Base-by-base conservation (phyloP, 1,140 invertebrate genomes). In the Ips typographus region DNA sequence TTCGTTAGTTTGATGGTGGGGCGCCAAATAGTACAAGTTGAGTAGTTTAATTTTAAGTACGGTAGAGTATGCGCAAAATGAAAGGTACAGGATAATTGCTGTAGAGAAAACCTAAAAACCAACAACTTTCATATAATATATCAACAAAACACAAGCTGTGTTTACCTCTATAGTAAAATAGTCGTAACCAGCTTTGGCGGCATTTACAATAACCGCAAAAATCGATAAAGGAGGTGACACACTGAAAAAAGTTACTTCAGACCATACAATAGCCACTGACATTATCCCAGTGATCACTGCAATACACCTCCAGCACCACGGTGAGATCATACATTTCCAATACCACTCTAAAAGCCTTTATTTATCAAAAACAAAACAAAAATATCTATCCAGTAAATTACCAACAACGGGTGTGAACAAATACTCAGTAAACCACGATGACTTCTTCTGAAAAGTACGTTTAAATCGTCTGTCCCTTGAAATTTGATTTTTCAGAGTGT, bases 1-100 rank as follows among this genome's bases (percentile, higher is more conserved):
- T 80, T 99, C 97, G 80, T 99, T 98, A 1, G 98, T 99, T 83
- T 98, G 94, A 82, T 99, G 97, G 80, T 98, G 91, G 0, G 95
- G 91, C 4, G 97, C 96, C 73, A 99, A 83, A 78, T 99, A 98
- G 82, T 99, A 99, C 71, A 98, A 89, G 84, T 99, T 98, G 41
- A 99, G 87, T 4, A 99, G 88, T 57, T 94, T 87, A 72, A 99
- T 96, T 83, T 97, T 95, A 74, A 99, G 90, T 51, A 99, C 91
- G 0, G 98, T 99, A 22, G 94, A 99, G 82, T 98, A 99, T 2
- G 98, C 95, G 83, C 98, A 99, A 75, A 96, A 92, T 81, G 96
- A 96, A 73, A 99, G 85, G 81, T 99, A 99, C 2, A 92, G 91
- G 65, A 99, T 95, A 2, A 95, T 91, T 40, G 92, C 78, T 68